Base-by-base conservation (phyloP, 92 coral and sea anemone species). In the Bergia sp. region DNA sequence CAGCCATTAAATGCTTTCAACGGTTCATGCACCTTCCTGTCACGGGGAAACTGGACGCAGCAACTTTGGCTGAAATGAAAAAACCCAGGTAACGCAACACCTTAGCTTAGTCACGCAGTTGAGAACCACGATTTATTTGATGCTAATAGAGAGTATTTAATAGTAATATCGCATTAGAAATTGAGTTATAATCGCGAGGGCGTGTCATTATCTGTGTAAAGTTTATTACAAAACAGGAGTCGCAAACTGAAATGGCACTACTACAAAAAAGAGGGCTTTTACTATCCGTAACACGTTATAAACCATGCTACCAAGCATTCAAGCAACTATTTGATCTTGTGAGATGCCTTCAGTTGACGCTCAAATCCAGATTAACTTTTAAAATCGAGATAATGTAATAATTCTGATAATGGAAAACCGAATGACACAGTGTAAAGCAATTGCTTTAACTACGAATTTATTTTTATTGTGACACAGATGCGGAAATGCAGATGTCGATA, bases 401-500 rank as follows among this genome's bases (percentile, higher is more conserved):
- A 1, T 5, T 49, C 55, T 1, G 8, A 49, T 1, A 49, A 49
- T 3, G n/a, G 42, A n/a, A 72, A 72, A 67, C 7, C 73, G 73
- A 72, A 11, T 72, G 29, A 61, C 69, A 61, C 29, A 13, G 69
- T 53, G 18, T 12, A 0, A 61, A 61, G 1, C 7, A 20, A 18
- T 5, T 7, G 18, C n/a, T 72, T 9, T 73, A 21, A 73, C 18
- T 73, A 15, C 15, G 20, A 2, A 37, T 36, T 20, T 10, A 36
- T 73, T 73, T 38, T 21, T 37, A 4, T 73, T 69, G 39, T 10
- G n/a, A 73, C 12, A 73, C 77, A 78, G 82, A 45, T 78, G 82
- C 40, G 82, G 82, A 45, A 47, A 43, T 18, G 57, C 82, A 10
- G 82, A 78, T 78, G 82, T 78, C 82, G 61, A 78, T 15, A 36